Base-by-base conservation (phyloP, 2,797 vertebrate genomes). In the Balearica regulorum region DNA sequence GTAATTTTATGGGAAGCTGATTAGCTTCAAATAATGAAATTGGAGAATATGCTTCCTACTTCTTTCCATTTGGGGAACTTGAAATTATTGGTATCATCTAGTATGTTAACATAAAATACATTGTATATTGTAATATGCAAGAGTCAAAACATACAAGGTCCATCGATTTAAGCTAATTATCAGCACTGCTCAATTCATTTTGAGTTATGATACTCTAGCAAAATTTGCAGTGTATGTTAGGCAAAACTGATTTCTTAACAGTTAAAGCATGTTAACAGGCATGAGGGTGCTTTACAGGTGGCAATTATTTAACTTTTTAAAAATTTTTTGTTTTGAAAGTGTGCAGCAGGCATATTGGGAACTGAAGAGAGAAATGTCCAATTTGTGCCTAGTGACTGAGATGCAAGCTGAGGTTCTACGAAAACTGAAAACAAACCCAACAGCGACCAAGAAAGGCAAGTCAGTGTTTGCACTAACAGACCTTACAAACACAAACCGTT, bases 291-390 rank as follows among this genome's bases (percentile, higher is more conserved):
- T 89, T 55, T 33, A 64, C 39, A 87, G 53, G 31, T 33, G 55
- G 53, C 60, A 80, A 2, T 29, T 69, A 68, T 17, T 95, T 92
- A 91, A 80, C 51, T 68, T 60, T 6, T 9, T 15, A 11, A 53
- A 60, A 35, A 61, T 25, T 14, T 39, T 82, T 80, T 95, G 41
- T 93, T 94, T 95, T 97, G 79, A 92, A 94, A 97, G 95, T 28
- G 13, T 97, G 84, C 98, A 98, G 22, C 97, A 98, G 87, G 92
- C 96, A 22, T 98, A 97, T 80, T 97, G 97, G 98, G 98, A 98
- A 73, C 96, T 98, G 97, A 98, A 98, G 97, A 98, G 96, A 93
- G 98, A 98, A 95, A 98, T 98, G 98, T 98, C 98, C 66, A 98
- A 98, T 95, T 95, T 98, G 94, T 98, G 90, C 91, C 94, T 98